Percentiles rank a stretch among this genome's conserved stretches.
Evolutionary conservation across 2,113 vertebrate genomes (phyloP).

Genomic region (Caranx ignobilis): DNA sequence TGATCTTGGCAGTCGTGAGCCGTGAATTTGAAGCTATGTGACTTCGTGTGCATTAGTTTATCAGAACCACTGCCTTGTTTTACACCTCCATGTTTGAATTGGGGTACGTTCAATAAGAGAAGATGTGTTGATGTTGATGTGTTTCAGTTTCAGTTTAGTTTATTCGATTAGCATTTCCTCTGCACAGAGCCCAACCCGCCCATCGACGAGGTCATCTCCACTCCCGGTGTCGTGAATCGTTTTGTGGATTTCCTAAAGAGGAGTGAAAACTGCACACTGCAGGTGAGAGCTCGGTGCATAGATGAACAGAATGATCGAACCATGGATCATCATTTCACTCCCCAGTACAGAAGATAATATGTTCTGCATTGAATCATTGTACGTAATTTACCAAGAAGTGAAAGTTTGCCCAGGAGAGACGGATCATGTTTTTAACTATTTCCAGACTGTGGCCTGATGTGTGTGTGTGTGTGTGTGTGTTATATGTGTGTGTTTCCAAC

Average conservation of each 20-base stretch:
- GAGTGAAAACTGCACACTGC: slow-evolving; percentile 92
- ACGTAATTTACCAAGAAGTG: too few relatives aligned
- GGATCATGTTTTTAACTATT: too few relatives aligned
- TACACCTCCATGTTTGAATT: not conserved
- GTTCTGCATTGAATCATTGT: too few relatives aligned
- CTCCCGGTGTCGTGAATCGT: slow-evolving; percentile 90
- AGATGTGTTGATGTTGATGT: not conserved
- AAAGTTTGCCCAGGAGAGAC: too few relatives aligned
- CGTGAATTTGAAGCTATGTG: not conserved
- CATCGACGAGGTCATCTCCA: slow-evolving; percentile 95
- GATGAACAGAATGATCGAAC: too few relatives aligned
- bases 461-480: not conserved
- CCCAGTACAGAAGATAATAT: too few relatives aligned
- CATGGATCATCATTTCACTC: too few relatives aligned
- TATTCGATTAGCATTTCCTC: not conserved
- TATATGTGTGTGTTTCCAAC: slow-evolving; percentile 12
- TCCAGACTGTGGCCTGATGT: not conserved
- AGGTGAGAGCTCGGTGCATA: slow-evolving; percentile 76
- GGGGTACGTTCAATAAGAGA: not conserved
- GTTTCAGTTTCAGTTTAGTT: too few relatives aligned
- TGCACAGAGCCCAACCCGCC: slow-evolving; percentile 92
- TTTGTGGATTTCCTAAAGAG: slow-evolving; percentile 94
- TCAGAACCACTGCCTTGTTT: not conserved
- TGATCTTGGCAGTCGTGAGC: too few relatives aligned
- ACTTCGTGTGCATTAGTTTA: not conserved